A percentile compares a stretch with the other conserved stretches of the same genome.
Evolutionary conservation across 2,797 vertebrate genomes (phyloP).

Genomic region (Notolepis coatsorum): DNA sequence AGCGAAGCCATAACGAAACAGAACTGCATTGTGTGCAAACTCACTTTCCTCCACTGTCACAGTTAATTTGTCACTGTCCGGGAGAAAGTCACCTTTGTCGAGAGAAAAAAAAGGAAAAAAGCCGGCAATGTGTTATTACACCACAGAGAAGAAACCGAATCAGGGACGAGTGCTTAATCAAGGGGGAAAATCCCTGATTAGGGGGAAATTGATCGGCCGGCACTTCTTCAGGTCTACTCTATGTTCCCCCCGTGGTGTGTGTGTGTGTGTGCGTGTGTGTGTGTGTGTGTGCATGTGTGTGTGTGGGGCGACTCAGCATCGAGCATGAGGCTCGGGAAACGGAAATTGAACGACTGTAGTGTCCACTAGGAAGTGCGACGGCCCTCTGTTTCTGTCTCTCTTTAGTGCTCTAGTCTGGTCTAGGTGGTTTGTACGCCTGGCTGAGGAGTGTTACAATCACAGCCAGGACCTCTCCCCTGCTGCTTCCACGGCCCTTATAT

Average conservation of each 20-base stretch:
- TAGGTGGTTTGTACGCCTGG: no score
- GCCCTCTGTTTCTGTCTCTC: no score
- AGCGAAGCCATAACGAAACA: no score
- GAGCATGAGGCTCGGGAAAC: conserved; percentile 8
- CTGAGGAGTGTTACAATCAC: no score
- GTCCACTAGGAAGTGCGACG: no score
- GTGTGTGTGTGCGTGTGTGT: not conserved
- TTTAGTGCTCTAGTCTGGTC: no score
- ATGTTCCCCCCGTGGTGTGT: not conserved
- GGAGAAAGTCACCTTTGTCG: conserved; percentile 65
- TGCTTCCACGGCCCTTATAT: no score
- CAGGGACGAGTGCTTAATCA: conserved; percentile 25
- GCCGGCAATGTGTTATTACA: no score
- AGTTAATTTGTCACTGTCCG: conserved; percentile 58
- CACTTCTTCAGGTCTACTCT: not conserved
- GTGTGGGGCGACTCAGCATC: not conserved
- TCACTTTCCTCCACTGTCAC: conserved; percentile 44
- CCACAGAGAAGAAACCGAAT: conserved; percentile 53
- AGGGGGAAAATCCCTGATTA: conserved; percentile 15
- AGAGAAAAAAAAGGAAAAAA: conserved; percentile 15
- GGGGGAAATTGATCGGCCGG: conserved; percentile 9
- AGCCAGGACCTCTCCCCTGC: no score
- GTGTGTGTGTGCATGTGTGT: not conserved
- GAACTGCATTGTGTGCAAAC: conserved; percentile 51
- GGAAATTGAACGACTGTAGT: no score